phyloP scores from a whole-genome alignment of 2,113 vertebrate species.

The Panthera leo region DNA sequence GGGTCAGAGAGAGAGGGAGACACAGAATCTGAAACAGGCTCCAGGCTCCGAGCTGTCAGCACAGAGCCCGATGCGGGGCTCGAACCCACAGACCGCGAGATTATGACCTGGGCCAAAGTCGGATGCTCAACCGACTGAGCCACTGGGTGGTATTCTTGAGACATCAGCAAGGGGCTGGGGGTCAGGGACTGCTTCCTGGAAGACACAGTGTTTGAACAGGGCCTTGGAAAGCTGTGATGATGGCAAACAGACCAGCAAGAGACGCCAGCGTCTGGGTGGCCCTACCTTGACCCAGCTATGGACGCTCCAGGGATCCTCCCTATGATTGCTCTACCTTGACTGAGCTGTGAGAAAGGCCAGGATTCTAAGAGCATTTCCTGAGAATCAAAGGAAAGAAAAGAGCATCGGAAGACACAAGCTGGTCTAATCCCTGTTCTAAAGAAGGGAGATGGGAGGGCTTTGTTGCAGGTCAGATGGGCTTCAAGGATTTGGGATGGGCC shows the following conservation, averaged over 20 bases:
- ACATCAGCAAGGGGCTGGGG: background rate
- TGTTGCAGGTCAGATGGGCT: background rate
- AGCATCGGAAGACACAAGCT: background rate
- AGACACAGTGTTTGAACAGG: rapidly evolving
- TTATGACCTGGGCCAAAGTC: too few relatives aligned
- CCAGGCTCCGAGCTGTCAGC: too few relatives aligned
- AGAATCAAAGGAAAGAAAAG: background rate
- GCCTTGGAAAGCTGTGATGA: background rate
- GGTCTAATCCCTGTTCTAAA: background rate
- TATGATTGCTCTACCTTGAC: background rate
- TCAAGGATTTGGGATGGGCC: background rate
- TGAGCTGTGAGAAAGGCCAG: background rate
- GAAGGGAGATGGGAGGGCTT: background rate
- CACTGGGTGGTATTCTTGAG: background rate
- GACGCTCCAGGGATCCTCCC: background rate
- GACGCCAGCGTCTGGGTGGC: background rate
- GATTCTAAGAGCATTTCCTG: background rate
- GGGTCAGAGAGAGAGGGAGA: too few relatives aligned
- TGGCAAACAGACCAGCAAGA: background rate
- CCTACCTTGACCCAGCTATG: too few relatives aligned
- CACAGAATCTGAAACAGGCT: too few relatives aligned
- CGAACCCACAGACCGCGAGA: too few relatives aligned
- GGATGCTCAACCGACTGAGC: too few relatives aligned
- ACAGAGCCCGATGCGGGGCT: too few relatives aligned
- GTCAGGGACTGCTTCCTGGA: background rate